These are phyloP conservation scores for Scalopus aquaticus DNA, from an alignment of 2,113 vertebrate genomes.

Conservation along the genomic window DNA sequence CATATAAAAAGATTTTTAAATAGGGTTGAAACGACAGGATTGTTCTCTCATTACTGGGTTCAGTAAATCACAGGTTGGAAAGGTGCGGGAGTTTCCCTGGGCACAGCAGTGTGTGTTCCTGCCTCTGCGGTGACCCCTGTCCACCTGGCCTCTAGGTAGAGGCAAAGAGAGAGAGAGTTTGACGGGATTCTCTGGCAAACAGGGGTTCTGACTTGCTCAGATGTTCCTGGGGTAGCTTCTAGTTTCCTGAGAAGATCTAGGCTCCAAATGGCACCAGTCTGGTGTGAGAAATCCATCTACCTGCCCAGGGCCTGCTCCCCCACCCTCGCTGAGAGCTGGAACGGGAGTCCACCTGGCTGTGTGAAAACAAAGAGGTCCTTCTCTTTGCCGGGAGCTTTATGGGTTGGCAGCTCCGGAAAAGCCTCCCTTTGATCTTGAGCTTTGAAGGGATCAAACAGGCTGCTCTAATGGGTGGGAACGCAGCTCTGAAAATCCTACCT, in stretches of 20 bases:
- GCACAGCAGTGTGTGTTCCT: background rate
- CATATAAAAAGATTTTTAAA: constrained; percentile 7
- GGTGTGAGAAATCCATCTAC: constrained; percentile 20
- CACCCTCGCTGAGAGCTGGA: background rate
- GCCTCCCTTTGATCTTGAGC: constrained; percentile 78
- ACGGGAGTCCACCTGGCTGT: constrained; percentile 56
- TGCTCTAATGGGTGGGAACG: constrained; percentile 72
- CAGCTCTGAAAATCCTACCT: constrained; percentile 74
- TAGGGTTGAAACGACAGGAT: background rate
- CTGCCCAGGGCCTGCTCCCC: background rate
- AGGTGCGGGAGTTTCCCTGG: background rate
- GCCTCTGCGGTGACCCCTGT: background rate
- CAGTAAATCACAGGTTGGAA: background rate
- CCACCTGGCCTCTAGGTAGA: background rate
- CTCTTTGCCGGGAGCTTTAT: constrained; percentile 66
- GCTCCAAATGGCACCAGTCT: background rate
- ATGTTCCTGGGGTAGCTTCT: background rate
- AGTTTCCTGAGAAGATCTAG: background rate
- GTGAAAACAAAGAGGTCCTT: constrained; percentile 69
- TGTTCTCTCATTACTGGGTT: background rate
- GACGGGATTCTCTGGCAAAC: background rate
- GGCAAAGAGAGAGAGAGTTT: background rate
- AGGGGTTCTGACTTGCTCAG: background rate
- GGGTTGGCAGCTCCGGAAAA: constrained; percentile 73
- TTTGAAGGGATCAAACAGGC: constrained; percentile 81